phyloP scores from a whole-genome alignment of 2,113 vertebrate species.

The Lepus europaeus region DNA sequence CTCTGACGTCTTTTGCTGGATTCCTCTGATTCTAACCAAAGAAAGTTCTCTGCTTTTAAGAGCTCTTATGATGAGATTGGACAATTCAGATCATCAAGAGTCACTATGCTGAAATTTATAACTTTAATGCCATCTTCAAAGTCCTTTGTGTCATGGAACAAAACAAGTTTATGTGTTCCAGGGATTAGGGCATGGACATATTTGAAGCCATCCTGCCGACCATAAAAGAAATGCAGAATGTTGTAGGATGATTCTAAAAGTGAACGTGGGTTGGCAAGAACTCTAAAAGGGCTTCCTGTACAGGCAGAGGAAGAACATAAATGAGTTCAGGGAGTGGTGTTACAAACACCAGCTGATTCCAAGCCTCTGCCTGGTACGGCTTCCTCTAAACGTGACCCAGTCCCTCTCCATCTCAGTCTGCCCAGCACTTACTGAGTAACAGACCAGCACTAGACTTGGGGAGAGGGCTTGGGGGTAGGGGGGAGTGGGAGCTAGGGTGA shows the following conservation, averaged over 20 bases:
- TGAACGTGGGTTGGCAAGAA: not conserved
- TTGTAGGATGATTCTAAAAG: slow-evolving; percentile 12
- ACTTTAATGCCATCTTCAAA: not conserved
- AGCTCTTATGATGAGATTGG: not conserved
- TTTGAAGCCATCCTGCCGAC: not conserved
- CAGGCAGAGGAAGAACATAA: not conserved
- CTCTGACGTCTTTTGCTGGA: not conserved
- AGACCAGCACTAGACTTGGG: not conserved
- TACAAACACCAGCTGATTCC: slow-evolving; percentile 2
- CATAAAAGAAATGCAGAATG: not conserved
- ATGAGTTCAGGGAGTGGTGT: not conserved
- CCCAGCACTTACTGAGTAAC: not conserved
- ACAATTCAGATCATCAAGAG: not conserved
- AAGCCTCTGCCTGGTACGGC: not conserved
- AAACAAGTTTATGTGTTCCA: not conserved
- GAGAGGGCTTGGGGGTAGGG: too few species aligned
- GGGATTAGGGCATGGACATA: not conserved
- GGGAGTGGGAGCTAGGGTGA: not conserved
- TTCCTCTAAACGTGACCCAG: not conserved
- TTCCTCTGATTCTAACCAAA: not conserved
- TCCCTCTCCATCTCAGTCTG: not conserved
- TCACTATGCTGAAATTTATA: not conserved
- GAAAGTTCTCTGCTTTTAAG: not conserved
- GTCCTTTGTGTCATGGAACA: not conserved
- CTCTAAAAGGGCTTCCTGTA: not conserved